Percentiles rank a stretch among this genome's conserved stretches.
Conservation (phyloP, 2,888 invertebrate genomes). For the Brachyopa scutellaris region DNA sequence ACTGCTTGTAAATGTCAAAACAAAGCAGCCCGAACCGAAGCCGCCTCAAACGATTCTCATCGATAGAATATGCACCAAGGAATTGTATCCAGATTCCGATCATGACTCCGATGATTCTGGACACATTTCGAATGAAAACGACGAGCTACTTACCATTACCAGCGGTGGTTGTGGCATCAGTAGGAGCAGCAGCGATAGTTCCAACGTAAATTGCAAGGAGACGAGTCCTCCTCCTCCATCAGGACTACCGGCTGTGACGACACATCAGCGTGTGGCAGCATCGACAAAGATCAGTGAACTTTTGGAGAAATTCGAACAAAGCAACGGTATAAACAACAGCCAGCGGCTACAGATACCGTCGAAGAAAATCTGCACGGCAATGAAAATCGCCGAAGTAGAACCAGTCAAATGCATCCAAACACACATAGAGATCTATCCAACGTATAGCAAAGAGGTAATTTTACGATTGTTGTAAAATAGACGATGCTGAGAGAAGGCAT, state of each 20-base stretch:
- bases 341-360: constrained; percentile 24
- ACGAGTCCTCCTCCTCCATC: constrained; percentile 74
- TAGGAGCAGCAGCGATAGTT: constrained; percentile 55
- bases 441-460: constrained; percentile 82
- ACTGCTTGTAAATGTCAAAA: constrained; percentile 79
- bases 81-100: constrained; percentile 67
- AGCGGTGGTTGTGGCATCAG: constrained; percentile 71
- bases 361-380: constrained; percentile 72
- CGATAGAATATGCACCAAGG: constrained; percentile 48
- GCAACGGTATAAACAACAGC: constrained; percentile 11
- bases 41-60: constrained; percentile 66
- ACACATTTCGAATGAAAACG: constrained; percentile 90
- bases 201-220: constrained; percentile 59
- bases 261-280: constrained; percentile 44
- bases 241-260: neutral
- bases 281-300: constrained; percentile 78
- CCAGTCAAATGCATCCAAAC: constrained; percentile 80
- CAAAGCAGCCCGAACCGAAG: constrained; percentile 62
- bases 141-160: constrained; percentile 76
- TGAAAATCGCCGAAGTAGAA: constrained; percentile 78
- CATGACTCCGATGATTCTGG: constrained; percentile 90
- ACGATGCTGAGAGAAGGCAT: constrained; percentile 14
- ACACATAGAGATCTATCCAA: constrained; percentile 80
- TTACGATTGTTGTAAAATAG: constrained; percentile 77
- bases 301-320: constrained; percentile 79